Base-by-base conservation (phyloP, 2,113 vertebrate genomes). In the Centropus bengalensis region DNA sequence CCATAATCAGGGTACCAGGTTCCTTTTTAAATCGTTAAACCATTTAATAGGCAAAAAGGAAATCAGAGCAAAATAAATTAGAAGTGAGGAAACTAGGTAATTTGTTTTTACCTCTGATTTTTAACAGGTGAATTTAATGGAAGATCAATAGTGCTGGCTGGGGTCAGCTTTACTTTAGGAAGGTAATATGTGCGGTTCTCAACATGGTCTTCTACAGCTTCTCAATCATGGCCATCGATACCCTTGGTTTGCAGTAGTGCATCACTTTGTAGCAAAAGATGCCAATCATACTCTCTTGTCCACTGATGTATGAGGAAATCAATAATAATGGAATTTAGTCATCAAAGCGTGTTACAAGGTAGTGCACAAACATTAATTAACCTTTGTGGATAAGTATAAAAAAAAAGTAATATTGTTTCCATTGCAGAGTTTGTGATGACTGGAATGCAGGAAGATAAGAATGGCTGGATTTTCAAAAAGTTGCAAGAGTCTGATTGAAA, bases 301-400 rank as follows among this genome's bases (percentile, higher is more conserved):
- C 62, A 58, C 79, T 95, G 88, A 88, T 91, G 64, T 96, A 75
- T 79, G 93, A 88, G 88, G n/a, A 86, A 55, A 95, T 93, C 94
- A 51, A 86, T 91, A 96, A 90, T 90, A 88, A 93, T 45, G 56
- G 92, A 78, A 94, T 94, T 75, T 71, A 93, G 68, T 60, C 26
- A 7, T 79, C 12, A n/a, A 86, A 93, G 49, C 76, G 40, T 84
- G 69, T 82, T 78, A 52, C 71, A 63, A 82, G 47, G 71, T 59
- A 73, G 40, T 70, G 47, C 42, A 64, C 62, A 86, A 94, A 90
- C 60, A 86, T 88, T 94, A 89, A 96, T 95, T 96, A 94, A 96
- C 93, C 94, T 96, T 97, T 95, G 94, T 86, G 84, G 88, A 68
- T 76, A 60, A 54, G 32, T 36, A 45, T 13, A 32, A 58, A 52